Evolutionary conservation across 1,140 invertebrate species (phyloP), one percentile per base, ranked within the genome.

Genomic region (Drosophila nigromelanica): DNA sequence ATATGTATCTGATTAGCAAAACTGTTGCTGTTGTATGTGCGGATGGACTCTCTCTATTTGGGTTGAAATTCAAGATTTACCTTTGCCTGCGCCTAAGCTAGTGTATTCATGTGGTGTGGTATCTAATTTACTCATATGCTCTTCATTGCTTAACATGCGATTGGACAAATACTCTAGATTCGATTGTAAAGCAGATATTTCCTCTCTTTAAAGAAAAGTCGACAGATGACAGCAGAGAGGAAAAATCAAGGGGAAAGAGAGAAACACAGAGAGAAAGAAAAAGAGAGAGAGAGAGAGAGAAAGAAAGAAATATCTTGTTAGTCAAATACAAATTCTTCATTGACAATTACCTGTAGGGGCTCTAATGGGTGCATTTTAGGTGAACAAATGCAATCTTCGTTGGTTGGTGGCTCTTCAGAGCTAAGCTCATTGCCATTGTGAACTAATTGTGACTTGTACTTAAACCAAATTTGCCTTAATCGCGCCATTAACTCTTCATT

Each of bases 401-500:
- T 50, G 15, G 43, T 55, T 12, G 47, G 39, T 40, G 63, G 11
- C 21, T 81, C 70, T 30, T 63, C 75, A 39, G 72, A 77, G 64
- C 68, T 79, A 3, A 43, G 39, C 68, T 89, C 82, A 50, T 24
- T 69, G 61, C 59, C 62, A 47, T 58, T 70, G 69, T 64, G 70
- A 63, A 62, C 40, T 73, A 73, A 72, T 62, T 75, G 75, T 68
- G 79, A 64, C 54, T 91, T 92, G 92, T 94, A 94, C 91, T 93
- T 93, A 82, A 85, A 92, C 94, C 94, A 94, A 51, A 94, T 89
- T 70, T 93, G 93, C 80, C 92, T 92, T 15, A 94, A 92, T 79
- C 93, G 94, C 89, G 92, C 92, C 93, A 94, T 94, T 73, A 94
- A 92, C 77, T 94, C 93, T 75, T 92, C 90, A 74, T 94, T 94